phyloP scores from a whole-genome alignment of 2,888 invertebrate species.

The Caenorhabditis sp. region DNA sequence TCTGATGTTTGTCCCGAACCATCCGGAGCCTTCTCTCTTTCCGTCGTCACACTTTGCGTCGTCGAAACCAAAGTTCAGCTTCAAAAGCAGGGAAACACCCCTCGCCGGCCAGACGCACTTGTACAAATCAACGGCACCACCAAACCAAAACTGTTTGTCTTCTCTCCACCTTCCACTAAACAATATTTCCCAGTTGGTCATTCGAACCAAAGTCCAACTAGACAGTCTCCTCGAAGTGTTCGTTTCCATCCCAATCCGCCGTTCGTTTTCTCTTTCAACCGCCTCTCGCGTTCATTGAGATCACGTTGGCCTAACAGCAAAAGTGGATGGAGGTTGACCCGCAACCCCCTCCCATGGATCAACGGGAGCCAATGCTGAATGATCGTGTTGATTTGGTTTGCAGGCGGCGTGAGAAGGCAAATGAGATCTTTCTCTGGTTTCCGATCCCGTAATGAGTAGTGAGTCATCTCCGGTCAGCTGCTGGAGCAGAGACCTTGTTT shows the following conservation, averaged over 20 bases:
- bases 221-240: not conserved
- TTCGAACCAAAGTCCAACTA: conserved; percentile 5
- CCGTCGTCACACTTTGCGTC: not conserved
- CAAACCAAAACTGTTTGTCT: conserved; percentile 10
- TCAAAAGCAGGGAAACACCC: not conserved
- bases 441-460: not conserved
- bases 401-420: not conserved
- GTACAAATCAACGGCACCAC: conserved; percentile 4
- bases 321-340: conserved; percentile 2
- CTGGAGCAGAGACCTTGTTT: not conserved
- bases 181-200: not conserved
- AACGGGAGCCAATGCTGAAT: not conserved
- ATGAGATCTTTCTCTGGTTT: not conserved
- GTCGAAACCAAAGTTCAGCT: conserved; percentile 8
- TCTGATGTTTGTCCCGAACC: not conserved
- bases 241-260: not conserved
- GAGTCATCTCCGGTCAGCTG: not conserved
- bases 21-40: conserved; percentile 6
- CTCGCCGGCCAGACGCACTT: not conserved
- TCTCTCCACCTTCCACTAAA: not conserved
- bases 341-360: no score
- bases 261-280: not conserved
- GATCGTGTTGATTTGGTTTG: conserved; percentile 3
- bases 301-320: conserved; percentile 1
- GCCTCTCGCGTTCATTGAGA: conserved; percentile 1